Conservation (phyloP, 1,140 invertebrate genomes). For the Macrobrachium rosenbergii region DNA sequence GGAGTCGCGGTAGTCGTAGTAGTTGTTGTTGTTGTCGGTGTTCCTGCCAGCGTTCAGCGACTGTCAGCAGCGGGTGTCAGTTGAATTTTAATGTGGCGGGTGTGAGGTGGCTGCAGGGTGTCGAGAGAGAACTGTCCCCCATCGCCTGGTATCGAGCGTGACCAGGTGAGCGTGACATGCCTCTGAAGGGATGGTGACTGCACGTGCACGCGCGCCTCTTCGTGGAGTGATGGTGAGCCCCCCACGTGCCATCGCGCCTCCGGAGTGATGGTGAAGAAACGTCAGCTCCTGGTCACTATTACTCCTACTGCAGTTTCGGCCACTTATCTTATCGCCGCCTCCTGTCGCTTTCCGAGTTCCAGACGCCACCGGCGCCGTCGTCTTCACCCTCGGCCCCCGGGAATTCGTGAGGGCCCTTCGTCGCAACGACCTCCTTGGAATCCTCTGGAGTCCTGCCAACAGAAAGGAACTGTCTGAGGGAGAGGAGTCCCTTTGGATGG, state of each 20-base stretch:
- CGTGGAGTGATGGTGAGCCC: too few species aligned
- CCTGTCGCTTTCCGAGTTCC: not conserved
- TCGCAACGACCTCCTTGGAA: too few species aligned
- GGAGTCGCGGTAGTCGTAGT: too few species aligned
- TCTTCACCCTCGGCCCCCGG: not conserved
- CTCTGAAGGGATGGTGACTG: slow-evolving; percentile 22
- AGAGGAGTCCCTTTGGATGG: too few species aligned
- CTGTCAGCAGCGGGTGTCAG: not conserved
- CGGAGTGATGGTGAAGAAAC: not conserved
- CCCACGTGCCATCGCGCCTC: not conserved
- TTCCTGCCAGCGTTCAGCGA: not conserved
- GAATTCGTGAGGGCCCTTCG: not conserved
- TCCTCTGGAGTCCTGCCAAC: too few species aligned
- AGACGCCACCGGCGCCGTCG: not conserved
- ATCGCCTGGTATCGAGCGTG: slow-evolving; percentile 20
- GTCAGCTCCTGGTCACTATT: not conserved
- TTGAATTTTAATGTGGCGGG: not conserved
- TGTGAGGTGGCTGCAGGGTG: not conserved
- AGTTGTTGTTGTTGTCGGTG: too few species aligned
- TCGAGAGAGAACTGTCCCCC: not conserved
- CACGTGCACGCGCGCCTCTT: not conserved
- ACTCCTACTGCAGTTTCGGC: not conserved
- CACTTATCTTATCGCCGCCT: too few species aligned
- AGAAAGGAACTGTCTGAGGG: too few species aligned
- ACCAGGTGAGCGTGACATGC: slow-evolving; percentile 32